Conservation (phyloP, 2,797 vertebrate genomes). For the Smutsia temminckii region DNA sequence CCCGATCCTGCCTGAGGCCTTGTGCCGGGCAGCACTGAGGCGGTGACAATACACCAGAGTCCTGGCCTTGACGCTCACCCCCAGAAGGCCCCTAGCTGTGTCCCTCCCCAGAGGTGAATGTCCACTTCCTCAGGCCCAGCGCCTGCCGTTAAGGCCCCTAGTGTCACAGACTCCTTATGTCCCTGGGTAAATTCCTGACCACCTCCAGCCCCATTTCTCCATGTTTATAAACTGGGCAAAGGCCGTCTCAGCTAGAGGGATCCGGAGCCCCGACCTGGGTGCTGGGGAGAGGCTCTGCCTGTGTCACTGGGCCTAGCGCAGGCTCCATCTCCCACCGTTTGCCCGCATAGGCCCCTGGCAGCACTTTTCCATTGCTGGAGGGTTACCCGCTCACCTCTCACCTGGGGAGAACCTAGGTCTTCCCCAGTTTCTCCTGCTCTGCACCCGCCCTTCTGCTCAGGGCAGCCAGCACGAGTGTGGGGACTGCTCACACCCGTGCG, state of each 20-base stretch:
- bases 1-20: not conserved
- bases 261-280: not conserved
- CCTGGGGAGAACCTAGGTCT: not conserved
- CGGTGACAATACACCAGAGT: not conserved
- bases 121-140: too few species aligned
- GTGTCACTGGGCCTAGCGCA: accelerated
- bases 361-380: not conserved
- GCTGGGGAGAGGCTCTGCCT: not conserved
- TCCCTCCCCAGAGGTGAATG: too few species aligned
- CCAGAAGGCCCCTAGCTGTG: not conserved
- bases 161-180: not conserved
- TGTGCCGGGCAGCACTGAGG: not conserved
- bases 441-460: not conserved
- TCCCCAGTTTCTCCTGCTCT: not conserved
- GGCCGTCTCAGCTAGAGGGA: not conserved
- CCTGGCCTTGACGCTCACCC: not conserved
- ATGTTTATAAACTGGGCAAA: not conserved
- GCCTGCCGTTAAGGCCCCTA: not conserved
- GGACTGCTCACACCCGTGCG: not conserved
- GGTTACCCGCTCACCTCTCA: too few species aligned
- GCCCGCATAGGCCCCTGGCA: not conserved
- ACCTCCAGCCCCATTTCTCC: not conserved
- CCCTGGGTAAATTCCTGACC: not conserved
- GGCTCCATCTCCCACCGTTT: not conserved
- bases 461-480: not conserved